Base-by-base conservation (phyloP, 2,113 vertebrate species). In the Microcebus ravelobensis region DNA sequence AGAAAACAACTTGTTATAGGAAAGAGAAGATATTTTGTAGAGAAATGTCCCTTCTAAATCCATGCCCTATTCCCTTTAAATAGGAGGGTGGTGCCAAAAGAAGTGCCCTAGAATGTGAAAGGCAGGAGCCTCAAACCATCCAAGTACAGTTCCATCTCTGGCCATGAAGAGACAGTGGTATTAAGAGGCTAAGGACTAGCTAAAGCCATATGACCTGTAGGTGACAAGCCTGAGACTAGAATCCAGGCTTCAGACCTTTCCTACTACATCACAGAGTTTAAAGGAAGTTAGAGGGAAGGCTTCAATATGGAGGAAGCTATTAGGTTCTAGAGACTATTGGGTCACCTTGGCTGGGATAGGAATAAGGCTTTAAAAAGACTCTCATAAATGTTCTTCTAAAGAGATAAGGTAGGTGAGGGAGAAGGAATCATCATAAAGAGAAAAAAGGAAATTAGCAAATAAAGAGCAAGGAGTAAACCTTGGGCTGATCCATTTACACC, bases 341-440 rank as follows among this genome's bases (percentile, higher is more conserved):
- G 45, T 80, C 98, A 98, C 98, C 98, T 98, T 99, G 85, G 90
- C 98, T 98, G 97, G 98, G 95, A 91, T 91, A 97, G 97, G 98
- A 97, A 94, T 95, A 87, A 74, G 45, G 95, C 77, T 94, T 96
- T 96, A 98, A 98, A 98, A 88, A 98, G 97, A 81, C 98, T 98
- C 98, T 97, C 98, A 97, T 96, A 97, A 97, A 98, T 87, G 80
- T 99, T 99, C 97, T 98, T 98, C 99, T 99, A 98, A 97, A 98
- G 85, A 96, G 89, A 96, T 96, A 31, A 65, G 11, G 63, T 65
- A 25, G 27, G 4, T 5, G 97, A 98, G 97, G 95, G 85, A 97
- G 68, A 97, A 57, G 76, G 52, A 71, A 96, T 61, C 93, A 80
- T 96, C 90, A 88, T 59, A 89, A 73, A 88, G 85, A 86, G 87